phyloP scores from a whole-genome alignment of 1,140 invertebrate genomes.

The Heliconius hermathena region DNA sequence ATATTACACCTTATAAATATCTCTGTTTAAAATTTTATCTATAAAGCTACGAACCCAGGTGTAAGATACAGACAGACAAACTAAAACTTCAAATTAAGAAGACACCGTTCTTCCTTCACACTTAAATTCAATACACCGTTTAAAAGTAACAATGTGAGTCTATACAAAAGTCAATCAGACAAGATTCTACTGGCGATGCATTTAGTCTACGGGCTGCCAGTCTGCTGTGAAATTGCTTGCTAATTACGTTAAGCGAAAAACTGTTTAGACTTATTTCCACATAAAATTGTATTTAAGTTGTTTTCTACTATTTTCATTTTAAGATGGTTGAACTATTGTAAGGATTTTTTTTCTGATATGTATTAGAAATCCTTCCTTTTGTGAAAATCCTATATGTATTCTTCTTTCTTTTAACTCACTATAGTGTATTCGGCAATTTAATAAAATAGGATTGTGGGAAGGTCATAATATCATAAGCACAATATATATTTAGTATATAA shows the following conservation, averaged over 20 bases:
- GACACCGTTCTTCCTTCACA: neutral
- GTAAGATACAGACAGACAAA: neutral
- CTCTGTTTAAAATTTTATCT: neutral
- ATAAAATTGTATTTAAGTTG: neutral
- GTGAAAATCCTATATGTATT: no score
- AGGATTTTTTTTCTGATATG: neutral
- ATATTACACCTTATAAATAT: no score
- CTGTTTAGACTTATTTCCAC: slow-evolving; percentile 27
- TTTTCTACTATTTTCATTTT: slow-evolving; percentile 8
- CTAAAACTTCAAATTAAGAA: neutral
- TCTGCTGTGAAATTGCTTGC: slow-evolving; percentile 42
- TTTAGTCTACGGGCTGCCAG: slow-evolving; percentile 32
- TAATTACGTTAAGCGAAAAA: slow-evolving; percentile 45
- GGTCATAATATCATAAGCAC: no score
- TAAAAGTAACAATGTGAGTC: neutral
- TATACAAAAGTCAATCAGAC: slow-evolving; percentile 17
- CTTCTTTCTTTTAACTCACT: no score
- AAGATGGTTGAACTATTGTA: neutral
- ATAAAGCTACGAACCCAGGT: neutral
- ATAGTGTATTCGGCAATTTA: no score
- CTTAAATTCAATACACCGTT: slow-evolving; percentile 1
- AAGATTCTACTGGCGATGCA: slow-evolving; percentile 28
- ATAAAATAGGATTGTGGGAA: no score
- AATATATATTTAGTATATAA: no score
- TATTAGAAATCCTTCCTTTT: no score